Evolutionary conservation across 2,888 invertebrate species (phyloP).

Genomic region (Cryptocephalus primarius): DNA sequence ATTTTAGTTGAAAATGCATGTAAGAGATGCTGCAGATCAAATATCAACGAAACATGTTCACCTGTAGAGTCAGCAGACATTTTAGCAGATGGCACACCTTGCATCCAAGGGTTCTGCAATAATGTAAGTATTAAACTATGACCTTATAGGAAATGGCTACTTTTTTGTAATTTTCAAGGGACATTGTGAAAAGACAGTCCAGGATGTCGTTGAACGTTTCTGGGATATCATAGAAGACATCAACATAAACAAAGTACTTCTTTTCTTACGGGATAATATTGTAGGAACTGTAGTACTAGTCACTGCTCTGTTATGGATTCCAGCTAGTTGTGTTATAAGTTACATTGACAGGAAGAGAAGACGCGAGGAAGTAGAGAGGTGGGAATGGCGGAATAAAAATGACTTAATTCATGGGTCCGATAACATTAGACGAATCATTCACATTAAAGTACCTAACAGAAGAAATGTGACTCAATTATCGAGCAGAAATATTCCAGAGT

Average conservation of each 20-base stretch:
- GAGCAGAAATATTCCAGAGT: too few species aligned
- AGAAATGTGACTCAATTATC: too few species aligned
- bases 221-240: conserved; percentile 98
- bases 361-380: conserved; percentile 57
- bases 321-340: conserved; percentile 78
- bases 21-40: conserved; percentile 86
- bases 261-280: conserved; percentile 84
- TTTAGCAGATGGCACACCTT: conserved; percentile 86
- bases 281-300: conserved; percentile 86
- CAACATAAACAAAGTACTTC: conserved; percentile 82
- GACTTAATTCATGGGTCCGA: conserved; percentile 68
- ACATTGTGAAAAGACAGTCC: conserved; percentile 85
- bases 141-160: background rate
- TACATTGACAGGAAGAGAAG: conserved; percentile 72
- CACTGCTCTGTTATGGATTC: conserved; percentile 91
- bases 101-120: conserved; percentile 94
- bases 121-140: conserved; percentile 47
- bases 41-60: conserved; percentile 83
- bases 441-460: conserved; percentile 40
- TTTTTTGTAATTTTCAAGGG: conserved; percentile 51
- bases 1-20: conserved; percentile 82
- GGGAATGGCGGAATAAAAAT: conserved; percentile 58
- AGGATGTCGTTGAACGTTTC: conserved; percentile 90
- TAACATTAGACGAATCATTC: conserved; percentile 52
- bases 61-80: conserved; percentile 83